Evolutionary conservation across 37 sponge, comb jelly and placozoan genomes (phyloP).

Genomic region (Geodia barretti): DNA sequence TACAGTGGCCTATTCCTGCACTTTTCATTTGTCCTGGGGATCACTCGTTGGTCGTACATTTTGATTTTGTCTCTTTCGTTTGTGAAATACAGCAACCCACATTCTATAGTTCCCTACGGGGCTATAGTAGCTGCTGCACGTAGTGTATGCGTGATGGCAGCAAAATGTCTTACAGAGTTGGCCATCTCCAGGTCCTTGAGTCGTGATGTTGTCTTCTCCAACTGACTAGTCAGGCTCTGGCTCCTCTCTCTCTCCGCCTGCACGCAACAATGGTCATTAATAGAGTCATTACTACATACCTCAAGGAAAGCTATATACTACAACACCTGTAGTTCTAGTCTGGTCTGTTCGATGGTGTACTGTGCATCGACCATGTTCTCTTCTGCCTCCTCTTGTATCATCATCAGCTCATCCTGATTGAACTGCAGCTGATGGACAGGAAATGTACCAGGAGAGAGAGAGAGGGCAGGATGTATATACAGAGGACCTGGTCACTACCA

Average conservation of each 20-base stretch:
- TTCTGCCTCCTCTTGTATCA: not conserved
- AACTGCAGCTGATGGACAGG: not conserved
- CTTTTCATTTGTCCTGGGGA: too few species aligned
- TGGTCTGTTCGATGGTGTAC: not conserved
- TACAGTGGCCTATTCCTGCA: too few species aligned
- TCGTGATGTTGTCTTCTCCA: not conserved
- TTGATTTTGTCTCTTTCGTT: too few species aligned
- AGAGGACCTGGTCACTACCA: too few species aligned
- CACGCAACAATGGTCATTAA: not conserved
- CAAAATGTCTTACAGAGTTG: not conserved
- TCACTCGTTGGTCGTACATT: too few species aligned
- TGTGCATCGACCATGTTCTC: not conserved
- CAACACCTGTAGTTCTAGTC: not conserved
- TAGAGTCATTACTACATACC: too few species aligned
- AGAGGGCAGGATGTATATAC: not conserved
- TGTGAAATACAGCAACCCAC: too few species aligned
- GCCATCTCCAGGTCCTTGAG: not conserved
- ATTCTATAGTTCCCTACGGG: not conserved
- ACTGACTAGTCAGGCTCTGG: not conserved
- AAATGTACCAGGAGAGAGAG: not conserved
- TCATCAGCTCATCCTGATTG: not conserved
- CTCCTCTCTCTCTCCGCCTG: not conserved
- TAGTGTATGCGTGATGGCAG: not conserved
- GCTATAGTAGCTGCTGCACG: not conserved
- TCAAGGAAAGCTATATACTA: too few species aligned